phyloP scores from a whole-genome alignment of 2,113 vertebrate species.

The Rissa tridactyla region DNA sequence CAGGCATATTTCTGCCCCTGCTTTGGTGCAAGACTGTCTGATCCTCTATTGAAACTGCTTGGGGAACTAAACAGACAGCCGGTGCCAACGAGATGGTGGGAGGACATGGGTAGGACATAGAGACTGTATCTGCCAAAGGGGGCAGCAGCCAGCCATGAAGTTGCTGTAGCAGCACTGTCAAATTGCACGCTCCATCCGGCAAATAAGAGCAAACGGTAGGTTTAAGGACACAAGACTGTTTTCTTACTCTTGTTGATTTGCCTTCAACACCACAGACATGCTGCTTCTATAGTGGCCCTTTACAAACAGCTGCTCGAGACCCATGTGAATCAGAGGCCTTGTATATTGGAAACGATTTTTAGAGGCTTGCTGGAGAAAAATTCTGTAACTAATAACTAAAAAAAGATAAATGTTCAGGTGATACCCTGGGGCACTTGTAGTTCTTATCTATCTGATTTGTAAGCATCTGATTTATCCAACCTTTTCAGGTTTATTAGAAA shows the following conservation, averaged over 20 bases:
- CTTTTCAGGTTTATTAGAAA: neutral
- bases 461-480: neutral
- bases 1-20: neutral
- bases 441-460: neutral
- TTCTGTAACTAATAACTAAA: neutral
- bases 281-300: neutral
- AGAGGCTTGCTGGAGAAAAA: neutral
- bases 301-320: neutral
- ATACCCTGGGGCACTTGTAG: neutral
- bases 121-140: neutral
- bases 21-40: neutral
- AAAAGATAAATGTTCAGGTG: neutral
- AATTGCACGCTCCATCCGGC: neutral
- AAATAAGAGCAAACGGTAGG: neutral
- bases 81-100: neutral
- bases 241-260: neutral
- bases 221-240: neutral
- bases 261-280: neutral
- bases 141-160: neutral
- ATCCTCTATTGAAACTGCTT: neutral
- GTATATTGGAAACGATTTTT: neutral
- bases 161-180: neutral
- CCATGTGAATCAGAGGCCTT: neutral
- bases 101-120: neutral
- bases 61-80: neutral